Base-by-base conservation (phyloP, 2,797 vertebrate species). In the Triplophysa yarkandensis region DNA sequence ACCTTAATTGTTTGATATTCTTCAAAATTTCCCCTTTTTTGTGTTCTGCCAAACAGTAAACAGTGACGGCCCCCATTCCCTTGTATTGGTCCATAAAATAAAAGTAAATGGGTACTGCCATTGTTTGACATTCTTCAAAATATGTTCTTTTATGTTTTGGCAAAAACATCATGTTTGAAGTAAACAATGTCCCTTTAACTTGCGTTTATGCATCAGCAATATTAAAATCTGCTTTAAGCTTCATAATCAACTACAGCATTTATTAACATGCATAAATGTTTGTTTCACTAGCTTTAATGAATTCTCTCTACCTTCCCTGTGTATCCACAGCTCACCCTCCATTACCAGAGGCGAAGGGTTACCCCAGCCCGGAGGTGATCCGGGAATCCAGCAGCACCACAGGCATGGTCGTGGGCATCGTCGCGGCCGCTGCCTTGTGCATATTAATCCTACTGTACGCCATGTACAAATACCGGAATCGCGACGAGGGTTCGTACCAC, bases 381-480 rank as follows among this genome's bases (percentile, higher is more conserved):
- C 93, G 96, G 3, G 96, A 99, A 83, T 97, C 95, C 84, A 97
- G 96, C 93, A 98, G 97, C 90, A 99, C 98, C 25, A 99, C 98
- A 0, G 98, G 97, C 73, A 99, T 99, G 98, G 98, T 99, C 73
- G 98, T 99, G 34, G 98, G 98, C 79, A 99, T 99, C 3, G 96
- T 99, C 41, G 97, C 98, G 0, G 98, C 98, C 0, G 98, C 98
- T 0, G 98, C 98, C 17, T 93, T 99, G 74, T 99, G 98, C 90
- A 99, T 99, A 88, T 95, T 99, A 89, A 99, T 99, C 88, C 95
- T 99, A 64, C 97, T 99, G 80, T 99, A 99, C 46, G 98, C 98
- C 87, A 99, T 99, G 98, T 99, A 99, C 94, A 99, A 99, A 90
- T 99, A 99, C 90, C 92, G 98, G 84, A 99, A 99, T 88, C 95